Percentiles rank a stretch among this genome's conserved stretches.
These are phyloP conservation scores for Eublepharis macularius DNA, from an alignment of 2,113 vertebrate species.

Conservation along the genomic window DNA sequence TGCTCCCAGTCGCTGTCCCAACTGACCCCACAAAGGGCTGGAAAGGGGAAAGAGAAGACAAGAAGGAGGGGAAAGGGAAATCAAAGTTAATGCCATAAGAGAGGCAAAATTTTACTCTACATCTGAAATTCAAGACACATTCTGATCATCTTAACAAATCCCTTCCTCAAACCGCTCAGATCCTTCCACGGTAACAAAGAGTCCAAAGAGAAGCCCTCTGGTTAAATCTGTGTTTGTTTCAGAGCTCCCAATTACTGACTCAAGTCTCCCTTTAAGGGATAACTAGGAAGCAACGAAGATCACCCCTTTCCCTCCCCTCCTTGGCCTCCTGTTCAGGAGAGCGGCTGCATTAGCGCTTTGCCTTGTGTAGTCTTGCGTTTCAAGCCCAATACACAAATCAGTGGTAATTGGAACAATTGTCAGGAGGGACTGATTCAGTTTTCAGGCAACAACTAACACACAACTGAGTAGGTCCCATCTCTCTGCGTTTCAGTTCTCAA, in stretches of 20 bases:
- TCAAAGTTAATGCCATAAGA: slow-evolving; percentile 1
- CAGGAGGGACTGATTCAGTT: neutral
- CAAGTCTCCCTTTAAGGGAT: slow-evolving; percentile 9
- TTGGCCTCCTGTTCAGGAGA: neutral
- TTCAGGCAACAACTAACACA: neutral
- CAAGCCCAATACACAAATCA: neutral
- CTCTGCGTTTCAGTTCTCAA: neutral
- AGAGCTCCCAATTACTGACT: neutral
- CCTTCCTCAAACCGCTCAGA: neutral
- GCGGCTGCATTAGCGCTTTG: neutral
- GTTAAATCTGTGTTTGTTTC: neutral
- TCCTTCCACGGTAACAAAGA: neutral
- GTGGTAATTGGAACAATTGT: neutral
- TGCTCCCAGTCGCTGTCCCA: neutral
- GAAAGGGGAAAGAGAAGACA: neutral
- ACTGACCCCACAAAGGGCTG: neutral
- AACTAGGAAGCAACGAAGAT: neutral
- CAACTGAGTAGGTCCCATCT: neutral
- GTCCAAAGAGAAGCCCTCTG: neutral
- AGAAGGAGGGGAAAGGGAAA: accelerated
- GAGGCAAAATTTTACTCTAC: neutral
- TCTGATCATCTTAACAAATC: neutral
- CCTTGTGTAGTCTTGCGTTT: neutral
- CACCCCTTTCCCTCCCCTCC: accelerated
- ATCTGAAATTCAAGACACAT: neutral